These are phyloP conservation scores for Dendrocincla tyrannina DNA, from an alignment of 2,797 vertebrate species.

Conservation along the genomic window DNA sequence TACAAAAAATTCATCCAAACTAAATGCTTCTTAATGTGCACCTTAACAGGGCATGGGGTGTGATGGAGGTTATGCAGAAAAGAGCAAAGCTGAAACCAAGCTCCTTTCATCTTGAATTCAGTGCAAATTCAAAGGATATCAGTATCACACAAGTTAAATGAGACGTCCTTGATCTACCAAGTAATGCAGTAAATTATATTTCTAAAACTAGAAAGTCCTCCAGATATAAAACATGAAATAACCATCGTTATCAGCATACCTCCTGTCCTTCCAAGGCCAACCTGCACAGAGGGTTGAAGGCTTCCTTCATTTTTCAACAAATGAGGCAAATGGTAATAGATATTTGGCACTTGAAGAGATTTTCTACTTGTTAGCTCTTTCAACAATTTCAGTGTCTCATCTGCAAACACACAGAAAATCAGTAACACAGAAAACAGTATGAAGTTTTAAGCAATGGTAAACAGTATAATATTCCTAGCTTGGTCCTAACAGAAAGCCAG, in stretches of 20 bases:
- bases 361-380: constrained; percentile 92
- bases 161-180: constrained; percentile 30
- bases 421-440: neutral
- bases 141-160: constrained; percentile 25
- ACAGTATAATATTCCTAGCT: neutral
- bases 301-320: constrained; percentile 96
- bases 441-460: neutral
- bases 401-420: constrained; percentile 75
- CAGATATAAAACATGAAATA: neutral
- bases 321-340: constrained; percentile 99
- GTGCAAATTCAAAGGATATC: neutral
- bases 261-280: constrained; percentile 92
- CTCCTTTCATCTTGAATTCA: constrained; percentile 21
- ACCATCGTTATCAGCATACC: constrained; percentile 76
- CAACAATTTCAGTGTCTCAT: constrained; percentile 93
- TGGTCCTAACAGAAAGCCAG: neutral
- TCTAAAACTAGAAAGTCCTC: neutral
- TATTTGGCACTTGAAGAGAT: constrained; percentile 97
- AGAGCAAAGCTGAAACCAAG: constrained; percentile 26
- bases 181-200: neutral
- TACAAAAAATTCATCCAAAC: neutral
- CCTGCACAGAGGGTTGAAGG: constrained; percentile 94
- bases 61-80: neutral
- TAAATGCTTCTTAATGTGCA: neutral
- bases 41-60: neutral